Evolutionary conservation across 2,888 invertebrate species (phyloP), one percentile per base, ranked within the genome.

Genomic region (Pristionchus entomophagus): DNA sequence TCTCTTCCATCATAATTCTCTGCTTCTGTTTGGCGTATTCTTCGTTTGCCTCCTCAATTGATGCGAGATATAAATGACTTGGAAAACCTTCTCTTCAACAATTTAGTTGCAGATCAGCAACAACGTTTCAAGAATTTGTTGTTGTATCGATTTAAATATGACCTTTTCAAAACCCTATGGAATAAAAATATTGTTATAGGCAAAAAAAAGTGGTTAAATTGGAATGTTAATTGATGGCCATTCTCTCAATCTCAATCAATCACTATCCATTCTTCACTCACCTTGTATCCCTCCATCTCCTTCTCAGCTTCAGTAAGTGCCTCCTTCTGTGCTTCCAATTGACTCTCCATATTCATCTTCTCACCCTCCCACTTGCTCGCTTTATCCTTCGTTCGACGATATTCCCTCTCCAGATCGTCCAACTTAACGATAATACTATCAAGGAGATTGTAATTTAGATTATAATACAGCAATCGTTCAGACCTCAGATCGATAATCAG

Each of bases 201-300:
- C n/a, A n/a, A n/a, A n/a, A n/a, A n/a, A n/a, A n/a, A n/a, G n/a
- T n/a, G n/a, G n/a, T n/a, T n/a, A n/a, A n/a, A n/a, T n/a, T n/a
- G n/a, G n/a, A n/a, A n/a, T n/a, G n/a, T n/a, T n/a, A n/a, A n/a
- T n/a, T n/a, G n/a, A n/a, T n/a, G n/a, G n/a, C n/a, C n/a, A n/a
- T n/a, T n/a, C n/a, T n/a, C n/a, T n/a, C 17, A 29, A 6, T 17
- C 14, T 45, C 22, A 8, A 10, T 6, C 19, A 35, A 38, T 69
- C 26, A 14, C n/a, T 14, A 41, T 45, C 14, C 32, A 10, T 29
- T 32, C 22, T 22, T 45, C 10, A n/a, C 53, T 35, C 26, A 87
- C 87, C 22, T 84, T 51, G 45, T 81, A 81, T 35, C 81, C 84
- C 51, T 88, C 41, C 17, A 59, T 6, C 12, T 65, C 86, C 41